Base-by-base conservation (phyloP, 2,888 invertebrate genomes). In the Bellardia bayeri region DNA sequence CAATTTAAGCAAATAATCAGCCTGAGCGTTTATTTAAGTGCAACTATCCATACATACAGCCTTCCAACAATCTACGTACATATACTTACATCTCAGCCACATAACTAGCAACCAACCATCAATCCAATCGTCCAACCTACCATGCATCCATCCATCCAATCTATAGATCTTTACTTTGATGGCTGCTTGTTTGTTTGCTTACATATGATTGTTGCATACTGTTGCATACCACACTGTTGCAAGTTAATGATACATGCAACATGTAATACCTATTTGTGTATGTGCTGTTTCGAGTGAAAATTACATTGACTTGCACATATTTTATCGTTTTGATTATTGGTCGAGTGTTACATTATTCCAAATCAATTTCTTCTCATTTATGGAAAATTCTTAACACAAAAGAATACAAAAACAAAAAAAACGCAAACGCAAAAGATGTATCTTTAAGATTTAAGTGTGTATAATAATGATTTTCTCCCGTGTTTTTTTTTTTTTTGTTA, bases 1-100 rank as follows among this genome's bases (percentile, higher is more conserved):
- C 92, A 92, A 92, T 92, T 92, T 92, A 91, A 92, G 91, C 92
- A 92, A 92, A 92, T 92, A 92, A 92, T 92, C 92, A 92, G 91
- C 90, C 88, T 83, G 85, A 89, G 90, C 90, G 89, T 90, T 90
- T 89, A 90, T 89, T 89, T 89, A 89, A 89, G 88, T 86, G 88
- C 86, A 88, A 74, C 78, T 75, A 71, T 74, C 37, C 79, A 74
- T 49, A 71, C 66, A 68, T 58, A 23, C 74, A 75, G 66, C 37
- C 51, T 78, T 56, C 23, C 82, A 76, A 64, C 49, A 63, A 82
- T 61, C 68, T 37, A 58, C 58, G 33, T 45, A 45, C n/a, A n/a
- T n/a, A n/a, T n/a, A n/a, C n/a, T n/a, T 71, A 16, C 74, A 64
- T 75, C 16, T 16, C 56, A 78, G 76, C 33, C 72, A 82, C 71